Conservation (phyloP, 2,888 invertebrate species). For the Clanis bilineata region DNA sequence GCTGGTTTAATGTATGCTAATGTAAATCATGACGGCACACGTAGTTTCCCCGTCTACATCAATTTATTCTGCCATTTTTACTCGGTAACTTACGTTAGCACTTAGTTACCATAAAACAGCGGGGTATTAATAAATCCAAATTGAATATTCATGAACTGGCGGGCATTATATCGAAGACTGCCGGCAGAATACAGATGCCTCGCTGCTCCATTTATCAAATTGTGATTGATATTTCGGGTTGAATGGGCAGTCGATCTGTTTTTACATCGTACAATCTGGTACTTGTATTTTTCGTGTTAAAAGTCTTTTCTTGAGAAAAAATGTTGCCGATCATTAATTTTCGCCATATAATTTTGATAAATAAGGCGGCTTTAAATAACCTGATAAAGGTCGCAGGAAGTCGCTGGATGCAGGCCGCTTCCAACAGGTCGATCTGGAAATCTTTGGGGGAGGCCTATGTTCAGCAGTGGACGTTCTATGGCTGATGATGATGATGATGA, state of each 20-base stretch:
- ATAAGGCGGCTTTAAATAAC: too few species aligned
- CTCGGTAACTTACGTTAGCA: conserved; percentile 4
- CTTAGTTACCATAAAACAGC: conserved; percentile 16
- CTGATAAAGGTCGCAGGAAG: too few species aligned
- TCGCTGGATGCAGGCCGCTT: too few species aligned
- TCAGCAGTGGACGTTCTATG: too few species aligned
- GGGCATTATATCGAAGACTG: conserved; percentile 5
- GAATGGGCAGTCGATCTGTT: background rate
- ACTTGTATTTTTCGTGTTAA: background rate
- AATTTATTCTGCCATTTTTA: conserved; percentile 2
- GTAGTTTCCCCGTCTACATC: background rate
- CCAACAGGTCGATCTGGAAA: too few species aligned
- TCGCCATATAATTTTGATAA: too few species aligned
- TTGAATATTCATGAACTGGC: conserved; percentile 14
- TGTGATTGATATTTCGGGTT: background rate
- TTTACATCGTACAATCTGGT: background rate
- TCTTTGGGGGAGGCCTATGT: too few species aligned
- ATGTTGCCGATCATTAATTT: too few species aligned
- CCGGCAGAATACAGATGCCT: background rate
- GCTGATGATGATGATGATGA: too few species aligned
- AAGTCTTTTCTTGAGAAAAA: too few species aligned
- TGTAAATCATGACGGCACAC: background rate
- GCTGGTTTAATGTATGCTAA: background rate
- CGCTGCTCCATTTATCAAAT: conserved; percentile 6
- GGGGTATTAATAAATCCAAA: conserved; percentile 12